These are phyloP conservation scores for Myotis lucifugus DNA, from an alignment of 2,113 vertebrate genomes.

Conservation along the genomic window DNA sequence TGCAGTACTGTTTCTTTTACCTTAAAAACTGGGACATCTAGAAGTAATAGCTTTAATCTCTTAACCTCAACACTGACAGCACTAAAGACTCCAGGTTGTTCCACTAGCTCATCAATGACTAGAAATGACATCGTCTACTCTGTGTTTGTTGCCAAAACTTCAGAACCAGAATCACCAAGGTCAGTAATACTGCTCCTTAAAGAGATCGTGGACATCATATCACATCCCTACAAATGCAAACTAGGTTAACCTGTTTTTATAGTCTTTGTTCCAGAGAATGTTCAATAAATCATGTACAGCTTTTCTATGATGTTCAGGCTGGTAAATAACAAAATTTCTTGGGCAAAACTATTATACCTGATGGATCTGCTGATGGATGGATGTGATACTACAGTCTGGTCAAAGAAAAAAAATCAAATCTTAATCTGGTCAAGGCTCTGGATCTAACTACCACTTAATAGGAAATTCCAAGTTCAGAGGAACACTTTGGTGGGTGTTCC, in stretches of 20 bases:
- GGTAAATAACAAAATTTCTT: constrained; percentile 13
- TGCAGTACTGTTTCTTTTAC: neutral
- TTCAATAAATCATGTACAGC: neutral
- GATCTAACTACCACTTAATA: neutral
- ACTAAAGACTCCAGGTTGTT: neutral
- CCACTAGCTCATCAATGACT: neutral
- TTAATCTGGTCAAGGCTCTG: neutral
- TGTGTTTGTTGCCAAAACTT: neutral
- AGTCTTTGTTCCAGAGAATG: neutral
- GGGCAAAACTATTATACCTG: neutral
- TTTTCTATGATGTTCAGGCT: constrained; percentile 13
- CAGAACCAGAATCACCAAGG: neutral
- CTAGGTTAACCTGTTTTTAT: constrained; percentile 3
- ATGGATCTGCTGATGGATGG: neutral
- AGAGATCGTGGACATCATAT: neutral
- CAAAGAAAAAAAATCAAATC: neutral
- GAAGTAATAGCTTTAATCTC: neutral
- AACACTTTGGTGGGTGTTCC: neutral
- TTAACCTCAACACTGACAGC: neutral
- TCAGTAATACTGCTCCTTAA: neutral
- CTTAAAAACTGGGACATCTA: constrained; percentile 3
- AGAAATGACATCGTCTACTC: neutral
- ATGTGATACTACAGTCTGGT: neutral
- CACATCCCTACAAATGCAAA: constrained; percentile 7
- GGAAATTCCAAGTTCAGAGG: neutral